Conservation (phyloP, 2,888 invertebrate genomes). For the Noctua janthina region DNA sequence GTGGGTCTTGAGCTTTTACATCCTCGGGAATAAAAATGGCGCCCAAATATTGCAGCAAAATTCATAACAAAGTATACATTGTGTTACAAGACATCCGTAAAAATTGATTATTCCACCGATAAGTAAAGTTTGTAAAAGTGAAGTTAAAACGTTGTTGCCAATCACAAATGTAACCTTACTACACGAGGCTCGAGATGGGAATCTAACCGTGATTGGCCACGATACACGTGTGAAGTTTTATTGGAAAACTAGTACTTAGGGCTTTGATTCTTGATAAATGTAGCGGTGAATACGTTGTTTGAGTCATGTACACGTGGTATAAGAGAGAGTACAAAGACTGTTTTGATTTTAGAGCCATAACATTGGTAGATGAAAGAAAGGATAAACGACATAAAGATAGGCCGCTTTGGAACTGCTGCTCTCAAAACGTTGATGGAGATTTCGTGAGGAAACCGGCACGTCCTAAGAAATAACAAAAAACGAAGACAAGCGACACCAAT, state of each 20-base stretch:
- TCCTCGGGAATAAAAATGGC: conserved; percentile 7
- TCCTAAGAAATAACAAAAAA: neutral
- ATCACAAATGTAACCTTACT: conserved; percentile 24
- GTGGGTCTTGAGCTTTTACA: no score
- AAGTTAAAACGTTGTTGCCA: conserved; percentile 14
- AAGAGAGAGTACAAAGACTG: neutral
- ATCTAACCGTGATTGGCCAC: conserved; percentile 40
- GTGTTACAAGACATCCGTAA: no score
- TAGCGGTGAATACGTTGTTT: conserved; percentile 1
- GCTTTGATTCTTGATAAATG: conserved; percentile 11
- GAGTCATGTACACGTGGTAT: conserved; percentile 23
- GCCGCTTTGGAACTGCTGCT: neutral
- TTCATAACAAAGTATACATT: neutral
- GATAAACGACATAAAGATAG: neutral
- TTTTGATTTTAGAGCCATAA: conserved; percentile 5
- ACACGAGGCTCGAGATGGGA: conserved; percentile 50
- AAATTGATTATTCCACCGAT: conserved; percentile 24
- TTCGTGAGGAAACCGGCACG: neutral
- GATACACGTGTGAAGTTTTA: conserved; percentile 47
- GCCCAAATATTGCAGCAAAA: neutral
- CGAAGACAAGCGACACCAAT: neutral
- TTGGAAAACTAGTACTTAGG: conserved; percentile 12
- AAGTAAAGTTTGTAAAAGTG: neutral
- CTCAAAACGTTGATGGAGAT: neutral
- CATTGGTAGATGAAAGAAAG: neutral